Conservation (phyloP, 1,140 invertebrate genomes). For the Melitaea cinxia region DNA sequence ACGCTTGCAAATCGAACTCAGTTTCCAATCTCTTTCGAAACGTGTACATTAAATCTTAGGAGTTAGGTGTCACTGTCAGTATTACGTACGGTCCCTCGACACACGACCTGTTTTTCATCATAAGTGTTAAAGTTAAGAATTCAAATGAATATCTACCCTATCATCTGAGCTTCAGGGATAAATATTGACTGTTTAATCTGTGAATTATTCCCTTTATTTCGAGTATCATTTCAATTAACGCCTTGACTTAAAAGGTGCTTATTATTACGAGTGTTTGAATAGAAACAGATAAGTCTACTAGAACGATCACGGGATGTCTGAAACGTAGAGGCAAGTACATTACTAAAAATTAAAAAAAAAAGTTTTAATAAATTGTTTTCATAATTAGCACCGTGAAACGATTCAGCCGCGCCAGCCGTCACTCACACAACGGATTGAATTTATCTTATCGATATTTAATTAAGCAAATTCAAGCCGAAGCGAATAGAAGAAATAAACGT, state of each 20-base stretch:
- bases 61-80: constrained; percentile 39
- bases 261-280: constrained; percentile 65
- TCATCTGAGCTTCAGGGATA: constrained; percentile 33
- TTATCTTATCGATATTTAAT: constrained; percentile 45
- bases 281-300: constrained; percentile 57
- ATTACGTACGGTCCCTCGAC: constrained; percentile 33
- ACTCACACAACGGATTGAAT: constrained; percentile 25
- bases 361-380: neutral
- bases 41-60: constrained; percentile 19
- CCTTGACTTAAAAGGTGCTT: constrained; percentile 56
- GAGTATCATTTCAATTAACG: constrained; percentile 64
- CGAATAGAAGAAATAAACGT: constrained; percentile 43
- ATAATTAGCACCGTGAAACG: neutral
- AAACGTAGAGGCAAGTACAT: neutral
- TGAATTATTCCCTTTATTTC: constrained; percentile 59
- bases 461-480: constrained; percentile 45
- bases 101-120: constrained; percentile 44
- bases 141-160: constrained; percentile 28
- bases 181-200: constrained; percentile 33
- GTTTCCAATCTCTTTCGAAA: constrained; percentile 15
- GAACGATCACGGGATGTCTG: constrained; percentile 37
- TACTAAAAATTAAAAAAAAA: neutral
- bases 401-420: constrained; percentile 13
- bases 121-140: constrained; percentile 35
- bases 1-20: neutral